These are phyloP conservation scores for Baronia brevicornis DNA, from an alignment of 2,888 invertebrate species.

Conservation along the genomic window DNA sequence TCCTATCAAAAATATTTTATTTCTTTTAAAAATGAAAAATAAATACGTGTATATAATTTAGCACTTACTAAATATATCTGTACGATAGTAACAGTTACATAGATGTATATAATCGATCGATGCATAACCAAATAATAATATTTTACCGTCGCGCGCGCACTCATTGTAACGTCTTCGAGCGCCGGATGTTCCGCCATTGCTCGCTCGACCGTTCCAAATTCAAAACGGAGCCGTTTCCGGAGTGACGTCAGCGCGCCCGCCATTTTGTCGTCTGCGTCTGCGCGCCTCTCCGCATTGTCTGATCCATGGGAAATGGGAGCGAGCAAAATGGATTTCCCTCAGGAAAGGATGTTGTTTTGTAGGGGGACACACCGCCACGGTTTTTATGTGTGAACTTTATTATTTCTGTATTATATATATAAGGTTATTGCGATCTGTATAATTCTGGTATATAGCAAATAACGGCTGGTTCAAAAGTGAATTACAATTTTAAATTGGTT, in stretches of 20 bases:
- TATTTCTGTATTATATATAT: too few relatives aligned
- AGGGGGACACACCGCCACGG: slow-evolving; percentile 5
- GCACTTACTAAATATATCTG: too few relatives aligned
- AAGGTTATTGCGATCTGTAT: too few relatives aligned
- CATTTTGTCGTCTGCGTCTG: slow-evolving; percentile 50
- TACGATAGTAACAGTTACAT: slow-evolving; percentile 4
- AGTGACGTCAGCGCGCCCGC: slow-evolving; percentile 59
- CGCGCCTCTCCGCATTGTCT: slow-evolving; percentile 36
- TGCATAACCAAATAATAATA: slow-evolving; percentile 17
- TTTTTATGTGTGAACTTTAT: slow-evolving; percentile 15
- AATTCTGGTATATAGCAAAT: too few relatives aligned
- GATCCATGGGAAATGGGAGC: slow-evolving; percentile 56
- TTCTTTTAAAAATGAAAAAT: too few relatives aligned
- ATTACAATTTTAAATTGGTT: too few relatives aligned
- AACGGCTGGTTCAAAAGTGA: too few relatives aligned
- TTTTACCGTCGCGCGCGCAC: slow-evolving; percentile 42
- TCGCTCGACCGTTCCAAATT: slow-evolving; percentile 73
- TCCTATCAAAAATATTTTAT: too few relatives aligned
- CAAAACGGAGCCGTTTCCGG: slow-evolving; percentile 74
- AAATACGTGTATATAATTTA: too few relatives aligned
- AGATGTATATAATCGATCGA: slow-evolving; percentile 13
- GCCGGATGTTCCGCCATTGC: slow-evolving; percentile 71
- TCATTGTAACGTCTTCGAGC: slow-evolving; percentile 69
- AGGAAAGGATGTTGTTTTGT: slow-evolving; percentile 45
- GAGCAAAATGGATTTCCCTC: slow-evolving; percentile 51